phyloP scores from a whole-genome alignment of 1,140 invertebrate genomes.

The Drosophila bocqueti region DNA sequence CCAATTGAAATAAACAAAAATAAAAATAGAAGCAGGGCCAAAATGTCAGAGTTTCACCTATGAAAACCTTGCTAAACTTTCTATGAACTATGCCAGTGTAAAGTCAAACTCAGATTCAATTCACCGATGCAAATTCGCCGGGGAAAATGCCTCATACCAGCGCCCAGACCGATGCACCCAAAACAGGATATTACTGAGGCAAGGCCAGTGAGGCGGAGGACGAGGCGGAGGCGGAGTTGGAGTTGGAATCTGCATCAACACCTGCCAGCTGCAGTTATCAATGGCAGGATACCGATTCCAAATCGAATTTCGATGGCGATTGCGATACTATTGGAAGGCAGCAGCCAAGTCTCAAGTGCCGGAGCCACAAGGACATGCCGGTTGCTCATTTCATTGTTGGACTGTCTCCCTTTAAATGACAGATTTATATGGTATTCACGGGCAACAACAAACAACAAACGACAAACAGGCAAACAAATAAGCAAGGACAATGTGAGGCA shows the following conservation, averaged over 20 bases:
- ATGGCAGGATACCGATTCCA: slow-evolving; percentile 13
- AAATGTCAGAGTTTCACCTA: background rate
- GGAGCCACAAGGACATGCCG: slow-evolving; percentile 6
- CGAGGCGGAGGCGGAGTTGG: background rate
- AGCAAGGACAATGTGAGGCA: slow-evolving; percentile 22
- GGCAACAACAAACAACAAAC: slow-evolving; percentile 4
- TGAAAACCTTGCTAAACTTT: background rate
- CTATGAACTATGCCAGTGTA: background rate
- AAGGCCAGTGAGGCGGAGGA: background rate
- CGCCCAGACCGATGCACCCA: background rate
- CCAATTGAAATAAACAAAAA: background rate
- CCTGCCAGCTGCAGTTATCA: slow-evolving; percentile 25
- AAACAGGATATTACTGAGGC: slow-evolving; percentile 20
- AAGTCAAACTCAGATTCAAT: background rate
- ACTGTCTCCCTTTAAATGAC: slow-evolving; percentile 52
- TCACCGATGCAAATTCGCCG: background rate
- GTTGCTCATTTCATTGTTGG: slow-evolving; percentile 37
- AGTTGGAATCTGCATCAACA: slow-evolving; percentile 14
- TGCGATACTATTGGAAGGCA: background rate
- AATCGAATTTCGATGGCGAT: slow-evolving; percentile 2
- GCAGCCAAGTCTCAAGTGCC: no score
- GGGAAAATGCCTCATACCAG: background rate
- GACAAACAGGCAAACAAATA: slow-evolving; percentile 13
- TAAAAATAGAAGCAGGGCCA: background rate
- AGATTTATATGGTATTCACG: slow-evolving; percentile 63